phyloP scores from a whole-genome alignment of 2,888 invertebrate species.

The Melinopterus prodromus region DNA sequence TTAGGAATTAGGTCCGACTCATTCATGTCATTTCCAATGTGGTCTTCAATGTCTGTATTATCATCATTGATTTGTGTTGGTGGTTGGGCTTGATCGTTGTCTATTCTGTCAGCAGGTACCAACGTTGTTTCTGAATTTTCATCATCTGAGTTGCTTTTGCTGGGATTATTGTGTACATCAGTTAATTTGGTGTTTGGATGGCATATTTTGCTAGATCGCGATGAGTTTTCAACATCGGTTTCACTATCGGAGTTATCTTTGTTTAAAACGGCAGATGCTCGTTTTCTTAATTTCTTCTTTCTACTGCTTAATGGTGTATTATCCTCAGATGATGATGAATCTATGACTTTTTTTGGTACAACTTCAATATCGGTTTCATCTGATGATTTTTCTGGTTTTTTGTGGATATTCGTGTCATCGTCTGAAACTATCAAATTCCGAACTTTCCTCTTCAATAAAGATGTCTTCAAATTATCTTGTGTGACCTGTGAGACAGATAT shows the following conservation, averaged over 20 bases:
- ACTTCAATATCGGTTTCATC: slow-evolving; percentile 19
- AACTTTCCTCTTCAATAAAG: slow-evolving; percentile 25
- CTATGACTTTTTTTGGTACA: not conserved
- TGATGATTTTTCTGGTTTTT: not conserved
- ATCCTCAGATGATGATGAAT: not conserved
- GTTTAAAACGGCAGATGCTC: not conserved
- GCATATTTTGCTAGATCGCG: not conserved
- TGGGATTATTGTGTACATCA: not conserved
- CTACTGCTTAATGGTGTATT: slow-evolving; percentile 8
- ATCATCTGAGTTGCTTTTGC: not conserved
- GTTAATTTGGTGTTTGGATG: not conserved
- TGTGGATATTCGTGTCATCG: not conserved
- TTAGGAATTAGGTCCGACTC: slow-evolving; percentile 32
- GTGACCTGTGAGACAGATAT: not conserved
- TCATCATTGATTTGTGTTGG: not conserved
- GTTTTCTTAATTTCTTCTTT: slow-evolving; percentile 15
- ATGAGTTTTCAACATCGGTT: slow-evolving; percentile 5
- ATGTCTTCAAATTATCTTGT: not conserved
- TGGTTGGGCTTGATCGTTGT: not conserved
- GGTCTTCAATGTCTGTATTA: slow-evolving; percentile 12
- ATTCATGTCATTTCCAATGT: slow-evolving; percentile 14
- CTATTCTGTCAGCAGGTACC: not conserved
- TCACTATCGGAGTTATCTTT: not conserved
- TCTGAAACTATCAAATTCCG: slow-evolving; percentile 21
- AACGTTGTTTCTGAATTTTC: not conserved